Evolutionary conservation across 2,888 invertebrate genomes (phyloP).

Genomic region (Dichetophora obliterata): DNA sequence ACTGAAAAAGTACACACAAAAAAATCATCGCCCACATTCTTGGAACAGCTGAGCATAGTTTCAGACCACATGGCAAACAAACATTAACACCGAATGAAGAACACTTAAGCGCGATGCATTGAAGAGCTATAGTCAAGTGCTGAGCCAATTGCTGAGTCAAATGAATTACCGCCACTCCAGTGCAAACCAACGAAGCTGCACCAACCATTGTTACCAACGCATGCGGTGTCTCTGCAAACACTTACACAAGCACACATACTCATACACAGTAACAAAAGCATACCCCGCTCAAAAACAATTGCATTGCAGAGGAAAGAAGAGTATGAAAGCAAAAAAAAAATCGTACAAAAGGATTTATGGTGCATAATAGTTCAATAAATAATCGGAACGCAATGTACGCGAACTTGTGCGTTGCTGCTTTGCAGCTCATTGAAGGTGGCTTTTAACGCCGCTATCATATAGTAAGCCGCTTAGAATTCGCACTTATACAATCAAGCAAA

Average conservation of each 20-base stretch:
- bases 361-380: conserved; percentile 28
- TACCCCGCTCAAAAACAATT: background rate
- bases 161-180: background rate
- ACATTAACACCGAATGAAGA: background rate
- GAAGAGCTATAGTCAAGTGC: background rate
- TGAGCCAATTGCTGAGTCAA: background rate
- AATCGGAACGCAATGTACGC: conserved; percentile 2
- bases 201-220: background rate
- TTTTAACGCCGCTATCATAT: background rate
- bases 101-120: background rate
- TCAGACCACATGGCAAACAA: background rate
- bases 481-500: background rate
- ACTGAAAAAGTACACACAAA: too few species aligned
- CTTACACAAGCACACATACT: background rate
- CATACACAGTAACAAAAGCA: background rate
- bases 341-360: conserved; percentile 17
- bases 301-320: background rate
- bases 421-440: background rate
- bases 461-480: background rate
- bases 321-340: background rate
- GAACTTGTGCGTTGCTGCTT: background rate
- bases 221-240: conserved; percentile 9
- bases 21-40: background rate
- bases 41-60: too few species aligned
- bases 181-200: background rate